phyloP scores from a whole-genome alignment of 2,797 vertebrate species.

The Helicolenus hilgendorfi region DNA sequence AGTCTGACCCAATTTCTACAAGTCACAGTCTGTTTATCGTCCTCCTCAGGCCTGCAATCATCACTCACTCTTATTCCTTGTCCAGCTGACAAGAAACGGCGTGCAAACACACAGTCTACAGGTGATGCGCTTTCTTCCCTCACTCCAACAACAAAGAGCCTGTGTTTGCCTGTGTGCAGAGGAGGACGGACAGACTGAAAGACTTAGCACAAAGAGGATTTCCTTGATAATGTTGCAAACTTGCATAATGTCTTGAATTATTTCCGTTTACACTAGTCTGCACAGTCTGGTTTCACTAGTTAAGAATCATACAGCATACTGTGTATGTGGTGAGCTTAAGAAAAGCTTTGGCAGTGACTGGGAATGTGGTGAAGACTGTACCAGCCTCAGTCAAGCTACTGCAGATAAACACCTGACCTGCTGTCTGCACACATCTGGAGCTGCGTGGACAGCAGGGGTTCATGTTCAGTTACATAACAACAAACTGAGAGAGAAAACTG shows the following conservation, averaged over 20 bases:
- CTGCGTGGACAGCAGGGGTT: background rate
- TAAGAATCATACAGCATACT: background rate
- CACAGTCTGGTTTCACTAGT: background rate
- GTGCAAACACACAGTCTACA: constrained; percentile 2
- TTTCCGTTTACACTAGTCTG: background rate
- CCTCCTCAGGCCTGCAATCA: background rate
- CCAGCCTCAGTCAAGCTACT: background rate
- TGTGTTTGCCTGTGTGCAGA: constrained; percentile 32
- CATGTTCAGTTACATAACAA: constrained; percentile 11
- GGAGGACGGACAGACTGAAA: background rate
- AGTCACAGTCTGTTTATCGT: background rate
- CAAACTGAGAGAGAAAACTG: background rate
- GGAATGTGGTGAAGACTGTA: constrained; percentile 9
- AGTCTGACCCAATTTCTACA: background rate
- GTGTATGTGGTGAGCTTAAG: background rate
- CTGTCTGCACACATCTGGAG: constrained; percentile 37
- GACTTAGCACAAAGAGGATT: constrained; percentile 7
- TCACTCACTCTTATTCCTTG: background rate
- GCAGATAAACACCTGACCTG: constrained; percentile 26
- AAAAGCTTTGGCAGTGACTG: background rate
- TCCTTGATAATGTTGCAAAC: background rate
- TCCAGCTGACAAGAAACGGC: constrained; percentile 22
- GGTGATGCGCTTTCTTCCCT: background rate
- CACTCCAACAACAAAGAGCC: background rate
- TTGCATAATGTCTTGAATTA: background rate